Evolutionary conservation across 2,888 invertebrate species (phyloP), one percentile per base, ranked within the genome.

Genomic region (Sinhomidia bicolor): DNA sequence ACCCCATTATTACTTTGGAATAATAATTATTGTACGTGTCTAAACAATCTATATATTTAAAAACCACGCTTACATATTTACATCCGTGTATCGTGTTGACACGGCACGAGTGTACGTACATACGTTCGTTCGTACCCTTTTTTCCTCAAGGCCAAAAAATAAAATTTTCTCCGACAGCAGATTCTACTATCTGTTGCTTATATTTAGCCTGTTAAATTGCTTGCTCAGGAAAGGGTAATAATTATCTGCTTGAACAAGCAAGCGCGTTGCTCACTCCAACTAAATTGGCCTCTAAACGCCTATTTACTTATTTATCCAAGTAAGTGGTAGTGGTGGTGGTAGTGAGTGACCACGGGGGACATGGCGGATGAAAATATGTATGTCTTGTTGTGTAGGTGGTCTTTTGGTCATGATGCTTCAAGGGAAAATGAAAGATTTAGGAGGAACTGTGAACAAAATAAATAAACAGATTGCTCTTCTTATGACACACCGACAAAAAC

Each of bases 1-100:
- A 78, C 14, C 81, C 81, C 23, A 41, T 62, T 60, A 80, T 62
- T 62, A 80, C 65, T 36, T 17, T n/a, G 57, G 10, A 26, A 14
- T 57, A 68, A 68, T 68, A 71, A 71, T 71, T 71, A 71, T 12
- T n/a, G 6, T 65, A 10, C 17, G 36, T 32, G n/a, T 36, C 17
- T 32, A 32, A 7, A 20, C 6, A 6, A 26, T 47, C 7, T 20
- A 57, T 57, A 57, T 3, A n/a, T n/a, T n/a, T n/a, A 57, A 20
- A 20, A 57, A 14, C 47, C 47, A n/a, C n/a, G n/a, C 9, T 51
- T 36, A 36, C 36, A 36, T 7, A 36, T 36, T 36, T 5, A 5
- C 7, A 36, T 36, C 4, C 36, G 7, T 36, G 36, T 36, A n/a
- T n/a, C n/a, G n/a, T n/a, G n/a, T n/a, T n/a, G n/a, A n/a, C n/a